These are phyloP conservation scores for Seira sanloemensis DNA, from an alignment of 2,888 invertebrate genomes.

Conservation along the genomic window DNA sequence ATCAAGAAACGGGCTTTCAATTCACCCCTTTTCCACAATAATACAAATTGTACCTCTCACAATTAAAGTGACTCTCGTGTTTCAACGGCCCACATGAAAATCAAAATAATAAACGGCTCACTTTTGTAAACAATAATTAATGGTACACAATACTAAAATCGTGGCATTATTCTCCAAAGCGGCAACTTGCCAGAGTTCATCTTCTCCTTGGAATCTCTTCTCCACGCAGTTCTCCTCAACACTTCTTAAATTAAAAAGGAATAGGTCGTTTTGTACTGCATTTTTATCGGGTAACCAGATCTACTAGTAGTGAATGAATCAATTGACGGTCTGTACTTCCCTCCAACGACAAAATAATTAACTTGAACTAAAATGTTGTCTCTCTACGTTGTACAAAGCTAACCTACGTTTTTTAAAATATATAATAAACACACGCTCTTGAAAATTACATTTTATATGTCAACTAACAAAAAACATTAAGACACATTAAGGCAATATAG, in stretches of 20 bases:
- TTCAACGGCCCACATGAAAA: background rate
- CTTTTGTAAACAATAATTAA: no score
- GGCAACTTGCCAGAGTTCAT: no score
- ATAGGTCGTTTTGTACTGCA: conserved; percentile 64
- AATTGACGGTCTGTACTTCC: background rate
- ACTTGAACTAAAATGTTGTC: background rate
- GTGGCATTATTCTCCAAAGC: no score
- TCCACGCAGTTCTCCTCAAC: background rate
- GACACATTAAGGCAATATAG: background rate
- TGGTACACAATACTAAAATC: no score
- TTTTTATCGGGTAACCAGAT: conserved; percentile 60
- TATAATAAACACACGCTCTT: no score
- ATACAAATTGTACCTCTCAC: no score
- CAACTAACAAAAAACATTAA: no score
- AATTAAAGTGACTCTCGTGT: no score
- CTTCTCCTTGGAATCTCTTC: background rate
- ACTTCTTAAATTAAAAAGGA: conserved; percentile 31
- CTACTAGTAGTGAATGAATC: conserved; percentile 33
- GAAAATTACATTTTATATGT: no score
- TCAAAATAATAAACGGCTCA: no score
- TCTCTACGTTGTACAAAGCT: no score
- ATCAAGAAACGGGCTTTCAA: background rate
- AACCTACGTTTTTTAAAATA: no score
- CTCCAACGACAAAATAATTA: background rate
- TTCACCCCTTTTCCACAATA: background rate